Conservation (phyloP, 2,888 invertebrate species). For the Eremobia ochroleuca region DNA sequence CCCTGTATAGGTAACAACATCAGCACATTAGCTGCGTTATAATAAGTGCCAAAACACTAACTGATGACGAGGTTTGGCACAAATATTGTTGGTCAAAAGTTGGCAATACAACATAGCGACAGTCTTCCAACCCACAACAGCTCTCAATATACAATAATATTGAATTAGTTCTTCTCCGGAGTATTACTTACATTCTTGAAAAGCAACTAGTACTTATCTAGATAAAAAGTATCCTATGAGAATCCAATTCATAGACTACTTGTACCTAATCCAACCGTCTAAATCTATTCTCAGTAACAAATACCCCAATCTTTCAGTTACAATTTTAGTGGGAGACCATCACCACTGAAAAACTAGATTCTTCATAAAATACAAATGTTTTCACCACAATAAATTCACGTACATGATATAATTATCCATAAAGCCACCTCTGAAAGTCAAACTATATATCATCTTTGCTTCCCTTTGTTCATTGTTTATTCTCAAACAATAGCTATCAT, state of each 20-base stretch:
- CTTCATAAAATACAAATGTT: neutral
- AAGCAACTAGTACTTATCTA: neutral
- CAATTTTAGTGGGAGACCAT: neutral
- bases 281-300: neutral
- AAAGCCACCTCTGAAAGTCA: constrained; percentile 47
- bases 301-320: too few relatives aligned
- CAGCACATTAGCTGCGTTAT: neutral
- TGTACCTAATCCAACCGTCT: too few relatives aligned
- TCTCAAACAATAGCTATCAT: constrained; percentile 57
- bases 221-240: neutral
- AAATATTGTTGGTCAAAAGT: constrained; percentile 30
- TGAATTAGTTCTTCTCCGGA: neutral
- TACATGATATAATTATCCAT: constrained; percentile 42
- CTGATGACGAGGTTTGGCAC: constrained; percentile 43
- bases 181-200: neutral
- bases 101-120: constrained; percentile 25
- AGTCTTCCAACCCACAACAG: neutral
- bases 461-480: constrained; percentile 52
- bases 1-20: neutral
- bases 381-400: constrained; percentile 20
- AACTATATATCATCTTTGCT: constrained; percentile 52
- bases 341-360: neutral
- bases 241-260: neutral
- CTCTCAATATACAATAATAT: neutral
- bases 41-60: constrained; percentile 35